Evolutionary conservation across 2,113 vertebrate species (phyloP), one percentile per base, ranked within the genome.

Genomic region (Jacana jacana): DNA sequence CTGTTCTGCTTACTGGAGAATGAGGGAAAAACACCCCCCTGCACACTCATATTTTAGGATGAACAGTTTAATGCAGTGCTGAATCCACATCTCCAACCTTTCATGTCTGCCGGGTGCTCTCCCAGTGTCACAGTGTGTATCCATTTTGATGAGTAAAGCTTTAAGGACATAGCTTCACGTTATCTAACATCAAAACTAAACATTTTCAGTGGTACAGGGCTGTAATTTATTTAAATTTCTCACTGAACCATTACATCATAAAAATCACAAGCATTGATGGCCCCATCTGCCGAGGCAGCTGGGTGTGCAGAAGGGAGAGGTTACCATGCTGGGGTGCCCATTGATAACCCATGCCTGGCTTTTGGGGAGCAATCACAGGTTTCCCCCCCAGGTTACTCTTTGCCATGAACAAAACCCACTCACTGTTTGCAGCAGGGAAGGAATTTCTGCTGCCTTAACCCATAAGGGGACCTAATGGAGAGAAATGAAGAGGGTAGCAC

Each of bases 1-100:
- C 66, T 33, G 18, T 33, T 64, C 25, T 79, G 60, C 39, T 58
- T 23, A 6, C 1, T 42, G 63, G 64, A 64, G 35, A 73, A 42
- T 4, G 52, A 44, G 24, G 75, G n/a, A 10, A 81, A 71, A 65
- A 13, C 57, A 31, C 0, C 4, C 7, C 11, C 4, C 2, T 1
- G 1, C 0, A 0, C 37, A 14, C 33, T 48, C 24, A 11, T 23
- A 28, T 37, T 17, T 51, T 42, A 58, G 75, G 55, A 28, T 78
- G 73, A 81, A 20, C 52, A 35, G 55, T 40, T 77, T 79, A n/a
- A 71, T 9, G 44, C 54, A 68, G 60, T 11, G 68, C 66, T 91
- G 93, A 81, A 91, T 61, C 70, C 75, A 54, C 48, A 23, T 25
- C 58, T 57, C 86, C 57, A 87, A 95, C 94, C 81, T 88, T 76